Evolutionary conservation across 64 coral and sea anemone species (phyloP).

Genomic region (Platygyra sinensis): DNA sequence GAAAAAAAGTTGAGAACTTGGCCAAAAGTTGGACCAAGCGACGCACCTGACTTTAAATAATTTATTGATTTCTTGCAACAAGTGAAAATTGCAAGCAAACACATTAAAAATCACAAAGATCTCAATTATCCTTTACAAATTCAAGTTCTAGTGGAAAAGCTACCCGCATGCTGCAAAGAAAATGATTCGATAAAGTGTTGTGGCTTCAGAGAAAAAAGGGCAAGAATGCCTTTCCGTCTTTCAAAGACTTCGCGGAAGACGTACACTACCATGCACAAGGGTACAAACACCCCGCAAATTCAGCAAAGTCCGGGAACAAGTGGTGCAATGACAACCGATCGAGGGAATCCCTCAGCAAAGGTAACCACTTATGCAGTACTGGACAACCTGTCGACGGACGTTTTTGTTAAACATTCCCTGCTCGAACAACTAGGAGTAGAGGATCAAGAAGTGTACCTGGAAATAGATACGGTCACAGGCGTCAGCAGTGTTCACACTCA

Average conservation of each 20-base stretch:
- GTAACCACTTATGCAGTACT: slow-evolving; percentile 27
- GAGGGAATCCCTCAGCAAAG: background rate
- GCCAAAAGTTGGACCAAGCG: slow-evolving; percentile 45
- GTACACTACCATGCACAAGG: slow-evolving; percentile 65
- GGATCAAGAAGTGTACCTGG: slow-evolving; percentile 7
- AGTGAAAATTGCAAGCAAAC: slow-evolving; percentile 49
- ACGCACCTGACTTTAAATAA: slow-evolving; percentile 49
- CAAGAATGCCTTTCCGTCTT: no score
- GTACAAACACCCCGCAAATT: slow-evolving; percentile 51
- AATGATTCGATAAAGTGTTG: no score
- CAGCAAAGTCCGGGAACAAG: background rate
- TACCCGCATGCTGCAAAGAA: background rate
- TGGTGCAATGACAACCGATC: background rate
- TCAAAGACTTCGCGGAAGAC: slow-evolving; percentile 26
- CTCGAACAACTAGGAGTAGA: slow-evolving; percentile 17
- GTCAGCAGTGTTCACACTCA: slow-evolving; percentile 1
- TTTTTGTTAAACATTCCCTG: slow-evolving; percentile 35
- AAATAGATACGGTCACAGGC: slow-evolving; percentile 37
- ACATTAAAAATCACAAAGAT: slow-evolving; percentile 54
- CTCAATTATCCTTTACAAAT: slow-evolving; percentile 69
- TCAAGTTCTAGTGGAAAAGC: slow-evolving; percentile 55
- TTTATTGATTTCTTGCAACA: slow-evolving; percentile 68
- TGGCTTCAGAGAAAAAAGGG: no score
- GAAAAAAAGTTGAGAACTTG: slow-evolving; percentile 31
- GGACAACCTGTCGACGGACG: slow-evolving; percentile 33